These are phyloP conservation scores for Gambusia holbrooki DNA, from an alignment of 2,113 vertebrate species.

Conservation along the genomic window DNA sequence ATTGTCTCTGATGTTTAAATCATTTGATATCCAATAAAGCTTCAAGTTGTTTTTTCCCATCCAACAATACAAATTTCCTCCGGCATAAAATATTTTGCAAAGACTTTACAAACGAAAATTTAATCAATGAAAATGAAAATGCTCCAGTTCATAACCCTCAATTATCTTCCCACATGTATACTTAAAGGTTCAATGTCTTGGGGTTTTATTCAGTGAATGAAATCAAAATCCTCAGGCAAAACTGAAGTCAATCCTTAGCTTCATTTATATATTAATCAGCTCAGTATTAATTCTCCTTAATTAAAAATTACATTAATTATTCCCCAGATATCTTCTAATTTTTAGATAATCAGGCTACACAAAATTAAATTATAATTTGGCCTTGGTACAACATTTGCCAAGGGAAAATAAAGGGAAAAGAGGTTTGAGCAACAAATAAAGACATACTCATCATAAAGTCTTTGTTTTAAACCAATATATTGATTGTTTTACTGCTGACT, in stretches of 20 bases:
- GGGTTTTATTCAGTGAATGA: not conserved
- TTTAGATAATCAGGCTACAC: not conserved
- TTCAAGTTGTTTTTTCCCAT: not conserved
- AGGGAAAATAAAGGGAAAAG: not conserved
- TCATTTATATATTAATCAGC: not conserved
- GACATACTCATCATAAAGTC: not conserved
- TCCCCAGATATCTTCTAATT: not conserved
- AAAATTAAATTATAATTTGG: not conserved
- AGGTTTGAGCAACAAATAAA: not conserved
- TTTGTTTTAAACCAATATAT: not conserved
- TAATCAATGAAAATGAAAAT: constrained; percentile 11
- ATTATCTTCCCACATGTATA: not conserved
- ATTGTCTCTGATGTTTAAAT: not conserved
- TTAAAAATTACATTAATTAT: not conserved
- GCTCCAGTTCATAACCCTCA: not conserved
- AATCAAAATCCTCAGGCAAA: not conserved
- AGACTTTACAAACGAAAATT: not conserved
- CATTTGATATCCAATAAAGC: too few species aligned
- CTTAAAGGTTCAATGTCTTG: not conserved
- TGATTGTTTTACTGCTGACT: not conserved
- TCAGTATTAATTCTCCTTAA: not conserved
- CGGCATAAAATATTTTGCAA: too few species aligned
- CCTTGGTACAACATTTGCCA: not conserved
- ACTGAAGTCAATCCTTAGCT: not conserved
- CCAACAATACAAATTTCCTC: not conserved